These are phyloP conservation scores for Apoda limacodes DNA, from an alignment of 2,888 invertebrate genomes.

Conservation along the genomic window DNA sequence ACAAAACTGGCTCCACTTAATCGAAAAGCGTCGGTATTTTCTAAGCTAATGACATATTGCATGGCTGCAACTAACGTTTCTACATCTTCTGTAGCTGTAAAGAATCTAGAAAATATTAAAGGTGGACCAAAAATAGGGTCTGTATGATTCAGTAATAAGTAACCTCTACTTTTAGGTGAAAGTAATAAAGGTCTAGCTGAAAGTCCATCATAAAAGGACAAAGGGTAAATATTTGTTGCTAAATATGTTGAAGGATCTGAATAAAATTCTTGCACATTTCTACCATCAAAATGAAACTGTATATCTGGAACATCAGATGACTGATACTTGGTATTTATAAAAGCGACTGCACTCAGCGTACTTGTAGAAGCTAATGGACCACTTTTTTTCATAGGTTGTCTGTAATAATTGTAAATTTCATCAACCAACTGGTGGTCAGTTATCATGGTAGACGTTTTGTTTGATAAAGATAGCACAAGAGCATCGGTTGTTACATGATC, in stretches of 20 bases:
- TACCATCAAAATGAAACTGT: conserved; percentile 74
- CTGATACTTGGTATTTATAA: conserved; percentile 68
- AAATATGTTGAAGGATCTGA: conserved; percentile 64
- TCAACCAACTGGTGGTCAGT: conserved; percentile 38
- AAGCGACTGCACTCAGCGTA: conserved; percentile 68
- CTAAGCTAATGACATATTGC: conserved; percentile 68
- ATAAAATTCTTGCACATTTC: conserved; percentile 67
- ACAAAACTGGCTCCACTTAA: conserved; percentile 67
- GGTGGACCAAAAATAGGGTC: conserved; percentile 81
- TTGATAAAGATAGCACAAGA: conserved; percentile 52
- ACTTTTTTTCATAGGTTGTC: conserved; percentile 38
- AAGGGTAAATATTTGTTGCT: conserved; percentile 60
- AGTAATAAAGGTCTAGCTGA: conserved; percentile 72
- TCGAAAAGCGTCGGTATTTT: conserved; percentile 70
- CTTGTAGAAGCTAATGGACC: conserved; percentile 69
- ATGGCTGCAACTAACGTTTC: conserved; percentile 71
- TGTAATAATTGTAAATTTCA: conserved; percentile 53
- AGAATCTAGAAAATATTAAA: conserved; percentile 78
- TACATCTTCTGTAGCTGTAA: conserved; percentile 73
- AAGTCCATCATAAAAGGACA: conserved; percentile 73
- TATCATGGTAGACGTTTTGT: conserved; percentile 63
- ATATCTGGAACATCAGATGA: conserved; percentile 70
- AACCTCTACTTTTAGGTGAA: conserved; percentile 74
- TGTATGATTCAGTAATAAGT: conserved; percentile 70
- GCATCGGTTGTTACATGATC: conserved; percentile 78